These are phyloP conservation scores for Boloria euphrosyne DNA, from an alignment of 2,888 invertebrate genomes.

Conservation along the genomic window DNA sequence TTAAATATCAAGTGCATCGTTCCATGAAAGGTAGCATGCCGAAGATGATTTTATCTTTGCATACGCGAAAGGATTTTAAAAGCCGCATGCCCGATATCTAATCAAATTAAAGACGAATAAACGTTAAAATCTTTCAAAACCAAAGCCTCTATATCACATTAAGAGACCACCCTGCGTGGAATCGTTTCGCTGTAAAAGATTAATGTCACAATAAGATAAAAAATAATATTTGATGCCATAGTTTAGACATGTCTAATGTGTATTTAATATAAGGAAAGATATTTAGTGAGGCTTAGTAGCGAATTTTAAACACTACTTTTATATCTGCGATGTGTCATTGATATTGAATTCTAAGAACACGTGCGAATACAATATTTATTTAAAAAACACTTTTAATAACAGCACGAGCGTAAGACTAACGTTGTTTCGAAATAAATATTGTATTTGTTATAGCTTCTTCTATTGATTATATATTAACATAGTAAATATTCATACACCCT, in stretches of 20 bases:
- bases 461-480: no score
- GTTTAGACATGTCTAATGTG: slow-evolving; percentile 22
- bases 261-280: slow-evolving; percentile 26
- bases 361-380: background rate
- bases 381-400: no score
- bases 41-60: slow-evolving; percentile 28
- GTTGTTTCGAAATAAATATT: no score
- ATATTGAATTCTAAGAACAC: background rate
- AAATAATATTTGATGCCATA: slow-evolving; percentile 34
- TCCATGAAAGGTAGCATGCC: slow-evolving; percentile 12
- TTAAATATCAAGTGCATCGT: slow-evolving; percentile 10
- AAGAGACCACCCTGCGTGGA: slow-evolving; percentile 47
- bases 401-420: no score
- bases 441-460: no score
- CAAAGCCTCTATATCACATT: slow-evolving; percentile 36
- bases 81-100: slow-evolving; percentile 33
- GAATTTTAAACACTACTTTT: background rate
- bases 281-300: slow-evolving; percentile 4
- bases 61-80: slow-evolving; percentile 34
- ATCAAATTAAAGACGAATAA: slow-evolving; percentile 38
- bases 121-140: slow-evolving; percentile 26
- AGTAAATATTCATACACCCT: no score
- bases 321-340: background rate
- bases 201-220: slow-evolving; percentile 43
- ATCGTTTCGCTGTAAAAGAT: slow-evolving; percentile 43